Conservation (phyloP, 2,888 invertebrate genomes). For the Rhaphigaster nebulosa region DNA sequence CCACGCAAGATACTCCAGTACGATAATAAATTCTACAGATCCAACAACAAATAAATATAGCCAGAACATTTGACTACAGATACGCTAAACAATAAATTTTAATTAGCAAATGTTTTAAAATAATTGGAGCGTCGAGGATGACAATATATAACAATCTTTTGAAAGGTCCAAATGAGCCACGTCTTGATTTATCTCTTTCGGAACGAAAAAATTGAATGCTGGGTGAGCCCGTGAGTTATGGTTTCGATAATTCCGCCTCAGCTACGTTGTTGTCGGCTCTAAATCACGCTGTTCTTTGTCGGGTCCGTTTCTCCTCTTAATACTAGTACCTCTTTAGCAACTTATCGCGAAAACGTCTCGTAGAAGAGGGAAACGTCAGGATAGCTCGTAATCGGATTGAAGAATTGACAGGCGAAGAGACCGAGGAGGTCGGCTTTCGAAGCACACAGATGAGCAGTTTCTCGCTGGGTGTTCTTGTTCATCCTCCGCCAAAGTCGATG, state of each 20-base stretch:
- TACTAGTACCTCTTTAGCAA: not conserved
- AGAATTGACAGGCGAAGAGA: not conserved
- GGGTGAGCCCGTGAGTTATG: not conserved
- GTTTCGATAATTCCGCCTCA: constrained; percentile 8
- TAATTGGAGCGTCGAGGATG: not conserved
- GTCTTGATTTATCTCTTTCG: constrained; percentile 22
- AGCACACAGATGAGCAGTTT: not conserved
- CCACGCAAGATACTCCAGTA: not conserved
- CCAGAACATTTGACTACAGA: not conserved
- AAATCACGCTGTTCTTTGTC: not conserved
- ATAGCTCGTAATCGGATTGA: not conserved
- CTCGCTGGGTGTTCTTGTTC: not conserved
- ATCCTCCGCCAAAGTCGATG: not conserved
- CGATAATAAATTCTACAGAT: not conserved
- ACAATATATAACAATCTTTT: constrained; percentile 38
- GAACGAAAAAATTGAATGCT: constrained; percentile 34
- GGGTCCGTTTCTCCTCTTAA: not conserved
- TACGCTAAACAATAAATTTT: constrained; percentile 23
- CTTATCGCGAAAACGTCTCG: not conserved
- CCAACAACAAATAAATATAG: constrained; percentile 7
- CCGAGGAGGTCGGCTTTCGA: not conserved
- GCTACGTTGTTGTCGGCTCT: constrained; percentile 27
- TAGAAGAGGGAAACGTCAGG: not conserved
- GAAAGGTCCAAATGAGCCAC: constrained; percentile 39
- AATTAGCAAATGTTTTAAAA: constrained; percentile 41